phyloP scores from a whole-genome alignment of 1,140 invertebrate genomes.

The Condylostylus longicornis region DNA sequence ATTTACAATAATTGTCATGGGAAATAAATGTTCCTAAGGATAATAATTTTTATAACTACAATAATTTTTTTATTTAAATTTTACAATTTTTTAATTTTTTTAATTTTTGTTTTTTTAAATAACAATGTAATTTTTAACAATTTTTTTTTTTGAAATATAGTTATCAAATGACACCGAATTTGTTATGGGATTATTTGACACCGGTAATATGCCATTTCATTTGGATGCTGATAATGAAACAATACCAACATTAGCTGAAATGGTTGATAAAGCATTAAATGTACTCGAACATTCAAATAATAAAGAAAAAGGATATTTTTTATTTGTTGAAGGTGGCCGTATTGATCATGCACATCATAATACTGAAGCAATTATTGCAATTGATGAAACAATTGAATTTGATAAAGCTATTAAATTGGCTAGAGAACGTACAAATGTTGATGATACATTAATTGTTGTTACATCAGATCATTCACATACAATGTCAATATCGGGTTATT shows the following conservation, averaged over 20 bases:
- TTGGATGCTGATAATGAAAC: slow-evolving; percentile 38
- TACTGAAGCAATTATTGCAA: slow-evolving; percentile 43
- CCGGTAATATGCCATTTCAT: slow-evolving; percentile 36
- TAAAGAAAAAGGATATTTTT: slow-evolving; percentile 50
- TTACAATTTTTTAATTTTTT: no score
- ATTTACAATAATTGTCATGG: no score
- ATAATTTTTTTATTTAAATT: no score
- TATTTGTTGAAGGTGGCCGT: slow-evolving; percentile 49
- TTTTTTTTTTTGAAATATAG: no score
- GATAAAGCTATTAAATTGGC: slow-evolving; percentile 48
- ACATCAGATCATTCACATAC: slow-evolving; percentile 56
- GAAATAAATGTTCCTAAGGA: no score
- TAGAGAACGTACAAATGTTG: slow-evolving; percentile 36
- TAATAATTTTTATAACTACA: no score
- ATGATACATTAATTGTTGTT: slow-evolving; percentile 52
- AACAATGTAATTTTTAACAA: no score
- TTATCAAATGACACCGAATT: no score
- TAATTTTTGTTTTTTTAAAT: no score
- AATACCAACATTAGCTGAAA: slow-evolving; percentile 57
- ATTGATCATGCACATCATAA: slow-evolving; percentile 62
- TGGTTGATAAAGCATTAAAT: slow-evolving; percentile 56
- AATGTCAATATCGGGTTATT: slow-evolving; percentile 52
- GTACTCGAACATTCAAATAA: slow-evolving; percentile 47
- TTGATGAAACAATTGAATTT: slow-evolving; percentile 54
- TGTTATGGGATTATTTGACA: slow-evolving; percentile 36